A percentile compares a stretch with the other conserved stretches of the same genome.
phyloP scores from a whole-genome alignment of 2,888 invertebrate species.

The Alentia gelatinosa region DNA sequence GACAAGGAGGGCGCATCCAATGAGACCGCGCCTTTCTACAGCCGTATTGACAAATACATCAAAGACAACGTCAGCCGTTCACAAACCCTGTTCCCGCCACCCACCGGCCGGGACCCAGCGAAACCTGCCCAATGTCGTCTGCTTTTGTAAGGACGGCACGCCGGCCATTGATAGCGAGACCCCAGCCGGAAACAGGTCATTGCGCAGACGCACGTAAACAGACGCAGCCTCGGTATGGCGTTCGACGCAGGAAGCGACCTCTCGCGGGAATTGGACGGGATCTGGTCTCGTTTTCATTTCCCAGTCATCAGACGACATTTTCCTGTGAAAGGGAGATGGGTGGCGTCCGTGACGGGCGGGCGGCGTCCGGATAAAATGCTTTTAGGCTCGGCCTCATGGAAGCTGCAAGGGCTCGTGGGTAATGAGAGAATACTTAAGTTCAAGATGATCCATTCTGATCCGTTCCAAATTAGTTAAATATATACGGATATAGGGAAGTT shows the following conservation, averaged over 20 bases:
- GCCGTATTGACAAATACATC: constrained; percentile 16
- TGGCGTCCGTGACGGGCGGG: too few species aligned
- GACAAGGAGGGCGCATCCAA: neutral
- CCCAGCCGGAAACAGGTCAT: neutral
- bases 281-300: neutral
- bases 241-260: neutral
- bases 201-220: neutral
- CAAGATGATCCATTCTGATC: too few species aligned
- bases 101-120: neutral
- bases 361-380: too few species aligned
- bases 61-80: neutral
- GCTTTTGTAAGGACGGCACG: neutral
- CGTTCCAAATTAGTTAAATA: too few species aligned
- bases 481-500: too few species aligned
- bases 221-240: neutral
- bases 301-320: neutral
- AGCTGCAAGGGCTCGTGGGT: too few species aligned
- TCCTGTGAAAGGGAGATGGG: too few species aligned
- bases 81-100: neutral
- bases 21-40: neutral
- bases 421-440: too few species aligned
- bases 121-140: neutral
- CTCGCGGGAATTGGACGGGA: neutral
- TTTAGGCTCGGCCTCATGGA: too few species aligned
- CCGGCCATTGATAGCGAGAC: neutral